Base-by-base conservation (phyloP, 1,140 invertebrate species). In the Hesperophylax magnus region DNA sequence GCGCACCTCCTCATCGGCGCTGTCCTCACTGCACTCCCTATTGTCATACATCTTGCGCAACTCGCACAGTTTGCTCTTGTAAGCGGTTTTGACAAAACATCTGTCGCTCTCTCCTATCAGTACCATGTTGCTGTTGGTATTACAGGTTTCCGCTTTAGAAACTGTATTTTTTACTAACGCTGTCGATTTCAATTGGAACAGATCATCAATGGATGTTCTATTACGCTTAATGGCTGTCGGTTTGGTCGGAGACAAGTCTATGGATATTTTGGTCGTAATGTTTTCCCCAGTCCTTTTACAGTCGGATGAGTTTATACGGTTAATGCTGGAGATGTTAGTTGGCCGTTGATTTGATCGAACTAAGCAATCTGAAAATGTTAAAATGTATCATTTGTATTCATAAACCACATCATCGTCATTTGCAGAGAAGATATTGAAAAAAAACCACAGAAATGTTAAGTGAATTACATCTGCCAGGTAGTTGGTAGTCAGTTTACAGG, bases 1-100 rank as follows among this genome's bases (percentile, higher is more conserved):
- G 80, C 88, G 85, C 3, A 90, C 88, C 85, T 89, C 89, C 77
- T 89, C 88, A 72, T 90, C 89, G 0, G 88, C 88, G 76, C 86
- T 87, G 77, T 87, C 86, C 47, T 86, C 86, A 65, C 86, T 88
- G 11, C 85, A 81, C 14, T 86, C 79, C 24, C 39, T 61, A n/a
- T 65, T 65, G 71, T 88, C 87, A 71, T 89, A 88, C 3, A 89
- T 81, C 75, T 87, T 87, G 71, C 85, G 86, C 71, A 89, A 82
- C 31, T 86, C 88, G 79, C 87, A 86, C 78, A 89, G 61, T 80
- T 88, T 86, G 20, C 79, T 78, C 52, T 24, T 77, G 24, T 76
- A 81, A 18, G 77, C 65, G 54, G 78, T 77, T 24, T 74, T 81
- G 18, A 75, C 56, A 24, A 78, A 63, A 63, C 15, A 39, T 39